Percentiles rank a stretch among this genome's conserved stretches.
Conservation (phyloP, 1,140 invertebrate species). For the Paralvinella palmiformis region DNA sequence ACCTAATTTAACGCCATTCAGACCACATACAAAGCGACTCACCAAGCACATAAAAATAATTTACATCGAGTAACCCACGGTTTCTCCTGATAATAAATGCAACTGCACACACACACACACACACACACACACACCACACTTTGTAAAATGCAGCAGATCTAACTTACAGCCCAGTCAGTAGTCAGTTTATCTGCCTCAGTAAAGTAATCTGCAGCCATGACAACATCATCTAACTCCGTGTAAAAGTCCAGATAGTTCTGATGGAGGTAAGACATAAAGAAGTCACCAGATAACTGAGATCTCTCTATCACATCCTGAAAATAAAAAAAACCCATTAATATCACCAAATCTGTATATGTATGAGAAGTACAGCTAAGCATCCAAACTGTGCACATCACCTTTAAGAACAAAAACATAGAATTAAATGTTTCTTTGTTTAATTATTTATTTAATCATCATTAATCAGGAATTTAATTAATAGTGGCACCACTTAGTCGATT, state of each 20-base stretch:
- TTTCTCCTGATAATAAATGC: not conserved
- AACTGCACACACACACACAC: not conserved
- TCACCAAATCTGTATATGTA: too few species aligned
- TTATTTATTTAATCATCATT: too few species aligned
- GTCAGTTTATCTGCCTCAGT: slow-evolving; percentile 44
- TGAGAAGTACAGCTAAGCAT: too few species aligned
- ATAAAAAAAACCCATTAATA: too few species aligned
- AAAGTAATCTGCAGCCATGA: slow-evolving; percentile 39
- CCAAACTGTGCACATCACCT: too few species aligned
- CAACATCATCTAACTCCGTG: slow-evolving; percentile 35
- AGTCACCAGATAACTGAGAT: slow-evolving; percentile 41
- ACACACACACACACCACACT: not conserved
- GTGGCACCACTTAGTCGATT: too few species aligned
- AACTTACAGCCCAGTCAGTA: slow-evolving; percentile 41
- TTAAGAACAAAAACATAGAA: too few species aligned
- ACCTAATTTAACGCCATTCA: not conserved
- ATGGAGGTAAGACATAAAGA: slow-evolving; percentile 43
- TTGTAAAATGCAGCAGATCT: not conserved
- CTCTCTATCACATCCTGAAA: slow-evolving; percentile 42
- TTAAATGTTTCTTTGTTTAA: too few species aligned
- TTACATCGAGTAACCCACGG: not conserved
- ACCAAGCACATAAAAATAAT: slow-evolving; percentile 3
- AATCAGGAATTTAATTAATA: too few species aligned
- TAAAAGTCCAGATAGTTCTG: slow-evolving; percentile 49
- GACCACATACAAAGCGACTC: not conserved